Conservation (phyloP, 1,140 invertebrate genomes). For the Drosophila tristis region DNA sequence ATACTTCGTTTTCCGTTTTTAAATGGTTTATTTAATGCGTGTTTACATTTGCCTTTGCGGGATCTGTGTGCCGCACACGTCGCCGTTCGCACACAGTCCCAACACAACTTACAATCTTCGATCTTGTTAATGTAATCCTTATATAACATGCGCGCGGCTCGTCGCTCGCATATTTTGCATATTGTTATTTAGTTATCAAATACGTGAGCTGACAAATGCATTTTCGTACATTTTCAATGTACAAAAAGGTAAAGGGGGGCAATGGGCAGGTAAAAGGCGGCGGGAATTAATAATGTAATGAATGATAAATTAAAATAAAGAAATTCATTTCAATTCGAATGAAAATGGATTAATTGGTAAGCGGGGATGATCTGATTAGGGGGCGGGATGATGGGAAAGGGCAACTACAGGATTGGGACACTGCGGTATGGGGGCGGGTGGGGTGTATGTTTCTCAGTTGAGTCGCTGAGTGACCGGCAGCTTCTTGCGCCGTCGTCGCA, state of each 20-base stretch:
- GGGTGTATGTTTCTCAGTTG: constrained; percentile 63
- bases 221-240: constrained; percentile 74
- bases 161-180: constrained; percentile 22
- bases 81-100: constrained; percentile 40
- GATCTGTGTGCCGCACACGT: constrained; percentile 26
- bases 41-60: constrained; percentile 63
- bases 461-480: constrained; percentile 84
- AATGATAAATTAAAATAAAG: constrained; percentile 16
- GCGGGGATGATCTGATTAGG: not conserved
- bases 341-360: constrained; percentile 4
- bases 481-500: constrained; percentile 85
- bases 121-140: constrained; percentile 39
- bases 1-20: not conserved
- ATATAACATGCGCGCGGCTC: not conserved
- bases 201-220: constrained; percentile 67
- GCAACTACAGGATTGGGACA: not conserved
- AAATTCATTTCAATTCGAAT: not conserved
- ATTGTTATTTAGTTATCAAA: constrained; percentile 48
- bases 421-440: constrained; percentile 13
- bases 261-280: not conserved
- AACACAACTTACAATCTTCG: constrained; percentile 60
- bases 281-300: too few relatives aligned
- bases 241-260: constrained; percentile 34
- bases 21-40: constrained; percentile 53
- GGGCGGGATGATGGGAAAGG: not conserved